A percentile compares a stretch with the other conserved stretches of the same genome.
Conservation (phyloP, 2,797 vertebrate species). For the Gymnothorax javanicus region DNA sequence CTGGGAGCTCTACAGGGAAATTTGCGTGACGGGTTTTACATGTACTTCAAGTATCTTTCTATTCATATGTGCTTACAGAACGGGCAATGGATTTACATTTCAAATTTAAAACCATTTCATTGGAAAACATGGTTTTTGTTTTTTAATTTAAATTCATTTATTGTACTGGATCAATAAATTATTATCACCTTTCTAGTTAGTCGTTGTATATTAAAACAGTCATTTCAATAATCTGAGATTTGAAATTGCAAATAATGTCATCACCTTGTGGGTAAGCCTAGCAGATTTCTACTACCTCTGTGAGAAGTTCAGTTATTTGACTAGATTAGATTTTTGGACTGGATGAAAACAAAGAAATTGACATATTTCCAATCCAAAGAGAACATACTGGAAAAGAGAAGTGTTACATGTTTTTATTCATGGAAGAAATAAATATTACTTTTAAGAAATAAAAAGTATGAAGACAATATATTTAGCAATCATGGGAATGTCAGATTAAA, state of each 20-base stretch:
- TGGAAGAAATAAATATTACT: not conserved
- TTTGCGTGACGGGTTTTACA: not conserved
- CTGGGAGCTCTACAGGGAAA: not conserved
- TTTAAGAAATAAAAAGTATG: constrained; percentile 16
- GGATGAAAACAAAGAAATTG: constrained; percentile 9
- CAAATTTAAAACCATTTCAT: constrained; percentile 22
- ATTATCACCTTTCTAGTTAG: not conserved
- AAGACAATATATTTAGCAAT: constrained; percentile 11
- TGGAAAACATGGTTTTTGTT: not conserved
- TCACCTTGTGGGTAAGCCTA: not conserved
- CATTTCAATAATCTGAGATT: constrained; percentile 5
- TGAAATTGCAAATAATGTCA: not conserved
- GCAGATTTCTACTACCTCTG: constrained; percentile 4
- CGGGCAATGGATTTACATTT: constrained; percentile 21
- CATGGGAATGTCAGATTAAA: constrained; percentile 7
- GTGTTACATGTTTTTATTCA: constrained; percentile 22
- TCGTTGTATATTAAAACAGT: not conserved
- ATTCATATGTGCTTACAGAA: constrained; percentile 11
- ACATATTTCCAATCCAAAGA: constrained; percentile 17
- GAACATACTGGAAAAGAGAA: constrained; percentile 2
- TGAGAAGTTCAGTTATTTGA: constrained; percentile 6
- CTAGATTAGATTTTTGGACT: constrained; percentile 15
- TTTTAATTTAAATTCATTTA: constrained; percentile 1
- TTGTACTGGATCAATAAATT: constrained; percentile 7
- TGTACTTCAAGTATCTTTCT: not conserved